Conservation (phyloP, 1,140 invertebrate species). For the Helicoverpa armigera region DNA sequence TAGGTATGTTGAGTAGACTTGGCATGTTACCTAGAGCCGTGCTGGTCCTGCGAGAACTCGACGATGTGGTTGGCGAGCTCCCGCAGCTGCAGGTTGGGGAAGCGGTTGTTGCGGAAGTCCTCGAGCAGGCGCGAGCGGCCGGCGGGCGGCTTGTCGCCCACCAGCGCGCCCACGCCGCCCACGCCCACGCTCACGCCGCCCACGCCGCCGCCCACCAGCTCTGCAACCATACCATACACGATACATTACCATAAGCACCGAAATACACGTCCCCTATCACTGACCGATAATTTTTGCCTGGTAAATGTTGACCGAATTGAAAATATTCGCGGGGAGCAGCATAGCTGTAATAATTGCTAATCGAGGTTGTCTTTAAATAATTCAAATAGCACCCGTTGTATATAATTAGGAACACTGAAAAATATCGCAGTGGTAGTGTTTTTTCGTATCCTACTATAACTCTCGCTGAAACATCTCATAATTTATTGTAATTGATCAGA, state of each 20-base stretch:
- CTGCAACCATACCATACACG: slow-evolving; percentile 56
- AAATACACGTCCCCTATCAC: not conserved
- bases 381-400: too few relatives aligned
- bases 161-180: slow-evolving; percentile 71
- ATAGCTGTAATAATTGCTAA: too few relatives aligned
- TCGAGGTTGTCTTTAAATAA: too few relatives aligned
- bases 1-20: too few relatives aligned
- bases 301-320: not conserved
- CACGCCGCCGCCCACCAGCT: slow-evolving; percentile 70
- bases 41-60: slow-evolving; percentile 99
- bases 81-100: slow-evolving; percentile 97
- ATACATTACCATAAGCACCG: not conserved
- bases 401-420: too few relatives aligned
- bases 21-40: slow-evolving; percentile 93
- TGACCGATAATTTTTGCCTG: not conserved
- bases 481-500: too few relatives aligned
- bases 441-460: too few relatives aligned
- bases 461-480: too few relatives aligned
- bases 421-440: too few relatives aligned
- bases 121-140: slow-evolving; percentile 97
- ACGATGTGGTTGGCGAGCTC: slow-evolving; percentile 99
- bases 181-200: slow-evolving; percentile 72
- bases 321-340: too few relatives aligned
- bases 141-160: slow-evolving; percentile 86
- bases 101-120: slow-evolving; percentile 96